These are phyloP conservation scores for Andrena dorsata DNA, from an alignment of 2,888 invertebrate genomes.

Conservation along the genomic window DNA sequence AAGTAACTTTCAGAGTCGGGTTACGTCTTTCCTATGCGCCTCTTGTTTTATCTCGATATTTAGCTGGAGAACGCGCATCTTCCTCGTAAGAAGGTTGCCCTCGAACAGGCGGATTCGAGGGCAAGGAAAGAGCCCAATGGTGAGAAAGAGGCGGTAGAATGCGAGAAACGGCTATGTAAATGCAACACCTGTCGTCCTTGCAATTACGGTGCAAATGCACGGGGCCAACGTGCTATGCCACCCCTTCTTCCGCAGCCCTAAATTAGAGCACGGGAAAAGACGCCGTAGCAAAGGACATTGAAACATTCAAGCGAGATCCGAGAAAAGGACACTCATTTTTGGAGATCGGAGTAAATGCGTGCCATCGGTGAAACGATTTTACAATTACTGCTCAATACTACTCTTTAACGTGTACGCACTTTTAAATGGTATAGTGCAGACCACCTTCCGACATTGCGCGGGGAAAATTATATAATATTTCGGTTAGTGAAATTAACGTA, in stretches of 20 bases:
- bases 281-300: not conserved
- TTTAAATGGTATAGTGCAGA: constrained; percentile 3
- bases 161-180: constrained; percentile 31
- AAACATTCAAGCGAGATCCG: not conserved
- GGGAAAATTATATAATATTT: not conserved
- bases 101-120: not conserved
- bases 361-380: not conserved
- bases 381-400: constrained; percentile 44
- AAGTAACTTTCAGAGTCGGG: too few relatives aligned
- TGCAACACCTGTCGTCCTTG: constrained; percentile 30
- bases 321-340: not conserved
- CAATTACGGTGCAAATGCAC: constrained; percentile 5
- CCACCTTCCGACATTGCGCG: constrained; percentile 2
- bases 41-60: not conserved
- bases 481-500: too few relatives aligned
- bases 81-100: not conserved
- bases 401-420: constrained; percentile 29
- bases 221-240: not conserved
- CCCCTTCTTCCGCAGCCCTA: not conserved
- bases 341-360: constrained; percentile 1
- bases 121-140: constrained; percentile 6
- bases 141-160: not conserved
- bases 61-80: not conserved
- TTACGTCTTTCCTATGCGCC: not conserved
- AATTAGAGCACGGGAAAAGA: not conserved